Conservation (phyloP, 2,888 invertebrate genomes). For the Pammene aurita region DNA sequence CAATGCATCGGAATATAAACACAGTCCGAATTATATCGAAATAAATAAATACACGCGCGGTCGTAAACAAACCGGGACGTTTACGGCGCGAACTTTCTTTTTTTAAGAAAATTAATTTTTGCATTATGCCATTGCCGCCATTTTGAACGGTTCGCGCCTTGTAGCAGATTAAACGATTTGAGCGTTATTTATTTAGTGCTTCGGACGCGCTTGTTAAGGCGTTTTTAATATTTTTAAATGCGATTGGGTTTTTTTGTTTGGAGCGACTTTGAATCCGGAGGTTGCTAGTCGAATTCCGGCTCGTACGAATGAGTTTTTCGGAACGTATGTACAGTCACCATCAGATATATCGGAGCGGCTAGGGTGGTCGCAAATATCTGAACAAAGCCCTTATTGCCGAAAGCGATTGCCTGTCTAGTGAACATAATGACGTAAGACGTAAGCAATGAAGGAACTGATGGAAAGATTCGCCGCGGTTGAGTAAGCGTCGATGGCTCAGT, state of each 20-base stretch:
- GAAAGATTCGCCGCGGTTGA: no score
- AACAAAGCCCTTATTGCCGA: no score
- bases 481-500: no score
- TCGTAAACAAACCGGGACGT: conserved; percentile 65
- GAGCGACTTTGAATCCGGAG: no score
- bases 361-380: no score
- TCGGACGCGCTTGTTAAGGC: conserved; percentile 42
- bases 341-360: no score
- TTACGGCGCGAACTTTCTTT: conserved; percentile 58
- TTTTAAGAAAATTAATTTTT: conserved; percentile 64
- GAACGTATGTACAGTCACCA: no score
- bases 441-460: no score
- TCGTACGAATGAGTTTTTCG: no score
- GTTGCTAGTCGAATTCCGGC: no score
- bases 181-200: conserved; percentile 56
- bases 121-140: conserved; percentile 51
- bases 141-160: conserved; percentile 49
- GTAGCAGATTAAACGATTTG: conserved; percentile 60
- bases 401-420: no score
- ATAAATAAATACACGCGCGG: conserved; percentile 62
- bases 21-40: conserved; percentile 60
- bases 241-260: conserved; percentile 32
- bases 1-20: conserved; percentile 53
- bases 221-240: conserved; percentile 46
- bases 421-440: no score